These are phyloP conservation scores for Lagopus leucura DNA, from an alignment of 2,113 vertebrate genomes.

Conservation along the genomic window DNA sequence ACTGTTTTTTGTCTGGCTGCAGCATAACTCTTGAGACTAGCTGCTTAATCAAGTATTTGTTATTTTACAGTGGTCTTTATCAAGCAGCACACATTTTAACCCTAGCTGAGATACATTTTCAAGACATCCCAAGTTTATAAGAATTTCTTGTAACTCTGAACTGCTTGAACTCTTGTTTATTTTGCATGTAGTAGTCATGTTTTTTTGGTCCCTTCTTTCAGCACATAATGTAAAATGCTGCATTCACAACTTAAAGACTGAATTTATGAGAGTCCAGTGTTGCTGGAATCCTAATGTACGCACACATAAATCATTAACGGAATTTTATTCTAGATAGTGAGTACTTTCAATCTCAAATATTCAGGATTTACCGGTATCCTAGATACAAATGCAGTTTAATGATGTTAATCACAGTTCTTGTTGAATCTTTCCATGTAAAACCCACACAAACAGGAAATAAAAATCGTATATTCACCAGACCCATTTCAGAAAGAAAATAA, in stretches of 20 bases:
- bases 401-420: not conserved
- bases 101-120: not conserved
- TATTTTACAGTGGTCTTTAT: not conserved
- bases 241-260: not conserved
- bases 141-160: not conserved
- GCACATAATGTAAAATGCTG: not conserved
- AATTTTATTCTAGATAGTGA: not conserved
- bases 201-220: not conserved
- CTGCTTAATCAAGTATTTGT: not conserved
- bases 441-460: constrained; percentile 34
- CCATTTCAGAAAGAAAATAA: constrained; percentile 34
- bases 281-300: not conserved
- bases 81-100: not conserved
- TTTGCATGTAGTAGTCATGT: not conserved
- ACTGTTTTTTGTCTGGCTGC: not conserved
- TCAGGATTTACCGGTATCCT: constrained; percentile 26
- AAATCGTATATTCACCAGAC: not conserved
- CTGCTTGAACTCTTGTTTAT: not conserved
- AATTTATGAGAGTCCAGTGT: not conserved
- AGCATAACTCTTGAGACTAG: not conserved
- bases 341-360: constrained; percentile 20
- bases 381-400: constrained; percentile 29
- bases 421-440: not conserved
- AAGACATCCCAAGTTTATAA: not conserved
- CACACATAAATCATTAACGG: not conserved